Conservation (phyloP, 2,113 vertebrate genomes). For the Caracal caracal region DNA sequence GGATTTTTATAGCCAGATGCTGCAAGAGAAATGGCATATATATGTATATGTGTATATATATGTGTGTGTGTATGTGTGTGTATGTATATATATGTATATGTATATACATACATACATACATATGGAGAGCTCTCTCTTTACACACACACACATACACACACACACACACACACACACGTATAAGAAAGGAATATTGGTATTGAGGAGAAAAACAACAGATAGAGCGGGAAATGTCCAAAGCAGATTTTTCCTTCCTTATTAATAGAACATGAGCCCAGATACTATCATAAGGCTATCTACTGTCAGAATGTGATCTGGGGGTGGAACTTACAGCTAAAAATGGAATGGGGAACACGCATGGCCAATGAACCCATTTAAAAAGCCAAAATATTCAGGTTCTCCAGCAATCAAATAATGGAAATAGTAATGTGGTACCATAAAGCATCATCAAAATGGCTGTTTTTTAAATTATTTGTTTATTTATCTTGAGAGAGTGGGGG, state of each 20-base stretch:
- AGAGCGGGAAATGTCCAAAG: background rate
- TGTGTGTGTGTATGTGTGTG: background rate
- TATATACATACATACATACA: background rate
- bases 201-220: background rate
- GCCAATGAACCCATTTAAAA: background rate
- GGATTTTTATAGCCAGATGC: slow-evolving; percentile 22
- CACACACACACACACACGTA: no score
- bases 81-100: background rate
- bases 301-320: background rate
- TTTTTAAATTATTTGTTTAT: no score
- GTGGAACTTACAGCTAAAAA: background rate
- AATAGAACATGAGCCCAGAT: background rate
- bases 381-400: background rate
- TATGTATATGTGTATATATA: background rate
- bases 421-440: background rate
- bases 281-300: background rate
- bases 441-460: background rate
- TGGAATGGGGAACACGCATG: background rate
- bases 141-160: background rate
- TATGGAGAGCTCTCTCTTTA: background rate
- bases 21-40: background rate
- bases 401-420: background rate
- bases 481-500: no score
- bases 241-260: background rate
- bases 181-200: background rate